Evolutionary conservation across 2,888 invertebrate species (phyloP).

Genomic region (Nudaria mundana): DNA sequence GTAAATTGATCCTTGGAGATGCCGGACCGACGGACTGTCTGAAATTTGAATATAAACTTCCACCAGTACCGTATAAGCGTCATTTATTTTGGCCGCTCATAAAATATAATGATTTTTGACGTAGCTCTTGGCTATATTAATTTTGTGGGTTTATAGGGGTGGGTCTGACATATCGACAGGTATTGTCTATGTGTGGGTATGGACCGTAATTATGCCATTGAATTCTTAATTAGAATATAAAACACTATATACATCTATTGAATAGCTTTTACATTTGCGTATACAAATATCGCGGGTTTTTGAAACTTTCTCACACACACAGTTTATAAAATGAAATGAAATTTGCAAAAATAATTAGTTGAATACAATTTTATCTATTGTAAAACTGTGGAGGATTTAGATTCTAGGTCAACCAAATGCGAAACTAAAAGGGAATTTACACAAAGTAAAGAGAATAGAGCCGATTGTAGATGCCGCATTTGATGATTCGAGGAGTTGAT

Average conservation of each 20-base stretch:
- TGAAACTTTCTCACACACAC: no score
- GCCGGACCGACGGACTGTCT: conserved; percentile 72
- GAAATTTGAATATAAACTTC: conserved; percentile 80
- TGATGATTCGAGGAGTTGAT: no score
- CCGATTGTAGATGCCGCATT: no score
- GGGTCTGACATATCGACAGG: conserved; percentile 61
- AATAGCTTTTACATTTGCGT: conserved; percentile 19
- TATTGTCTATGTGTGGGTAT: conserved; percentile 37
- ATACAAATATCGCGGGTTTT: conserved; percentile 9
- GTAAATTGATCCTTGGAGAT: conserved; percentile 80
- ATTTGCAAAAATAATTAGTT: conserved; percentile 3
- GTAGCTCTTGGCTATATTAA: conserved; percentile 69
- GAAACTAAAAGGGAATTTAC: no score
- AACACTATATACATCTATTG: conserved; percentile 24
- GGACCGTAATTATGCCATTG: conserved; percentile 38
- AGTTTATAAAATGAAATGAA: no score
- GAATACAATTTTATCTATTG: no score
- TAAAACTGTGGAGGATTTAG: no score
- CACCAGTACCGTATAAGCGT: conserved; percentile 68
- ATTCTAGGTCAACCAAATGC: no score
- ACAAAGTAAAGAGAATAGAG: no score
- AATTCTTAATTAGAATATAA: conserved; percentile 41
- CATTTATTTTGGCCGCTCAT: conserved; percentile 77
- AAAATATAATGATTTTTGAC: conserved; percentile 81
- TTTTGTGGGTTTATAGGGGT: conserved; percentile 60